phyloP scores from a whole-genome alignment of 2,797 vertebrate species.

The Myotis myotis region DNA sequence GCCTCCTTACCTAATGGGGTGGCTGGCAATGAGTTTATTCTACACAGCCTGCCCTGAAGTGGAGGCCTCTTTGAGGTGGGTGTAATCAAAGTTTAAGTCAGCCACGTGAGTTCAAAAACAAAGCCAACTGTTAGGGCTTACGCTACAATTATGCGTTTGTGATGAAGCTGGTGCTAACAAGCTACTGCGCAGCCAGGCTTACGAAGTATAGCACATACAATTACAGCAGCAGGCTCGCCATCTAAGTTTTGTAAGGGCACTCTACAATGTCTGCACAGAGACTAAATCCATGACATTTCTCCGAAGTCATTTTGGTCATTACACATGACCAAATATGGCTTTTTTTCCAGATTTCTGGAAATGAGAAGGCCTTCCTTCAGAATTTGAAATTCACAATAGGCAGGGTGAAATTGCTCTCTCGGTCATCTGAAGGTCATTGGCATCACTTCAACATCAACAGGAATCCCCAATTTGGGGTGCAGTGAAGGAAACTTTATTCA shows the following conservation, averaged over 20 bases:
- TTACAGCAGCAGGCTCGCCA: not conserved
- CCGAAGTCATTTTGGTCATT: not conserved
- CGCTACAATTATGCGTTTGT: not conserved
- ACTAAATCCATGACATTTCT: not conserved
- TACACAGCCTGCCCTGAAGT: no score
- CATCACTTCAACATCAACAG: not conserved
- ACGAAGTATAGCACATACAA: not conserved
- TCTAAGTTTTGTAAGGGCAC: not conserved
- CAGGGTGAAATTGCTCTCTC: not conserved
- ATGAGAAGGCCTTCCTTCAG: not conserved
- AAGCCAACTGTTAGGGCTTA: not conserved
- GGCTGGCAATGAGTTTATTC: not conserved
- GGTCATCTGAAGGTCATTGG: not conserved
- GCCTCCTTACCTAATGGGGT: not conserved
- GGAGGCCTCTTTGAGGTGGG: no score
- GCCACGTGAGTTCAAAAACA: not conserved
- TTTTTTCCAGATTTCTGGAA: not conserved
- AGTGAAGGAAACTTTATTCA: no score
- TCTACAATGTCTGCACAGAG: not conserved
- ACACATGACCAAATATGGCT: accelerated
- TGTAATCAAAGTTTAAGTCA: not conserved
- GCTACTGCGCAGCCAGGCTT: not conserved
- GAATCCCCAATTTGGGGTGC: not conserved
- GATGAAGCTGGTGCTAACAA: no score
- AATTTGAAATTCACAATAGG: not conserved